phyloP scores from a whole-genome alignment of 30 jellyfish, hydroid and myxozoan species.

The Calvadosia cruxmelitensis region DNA sequence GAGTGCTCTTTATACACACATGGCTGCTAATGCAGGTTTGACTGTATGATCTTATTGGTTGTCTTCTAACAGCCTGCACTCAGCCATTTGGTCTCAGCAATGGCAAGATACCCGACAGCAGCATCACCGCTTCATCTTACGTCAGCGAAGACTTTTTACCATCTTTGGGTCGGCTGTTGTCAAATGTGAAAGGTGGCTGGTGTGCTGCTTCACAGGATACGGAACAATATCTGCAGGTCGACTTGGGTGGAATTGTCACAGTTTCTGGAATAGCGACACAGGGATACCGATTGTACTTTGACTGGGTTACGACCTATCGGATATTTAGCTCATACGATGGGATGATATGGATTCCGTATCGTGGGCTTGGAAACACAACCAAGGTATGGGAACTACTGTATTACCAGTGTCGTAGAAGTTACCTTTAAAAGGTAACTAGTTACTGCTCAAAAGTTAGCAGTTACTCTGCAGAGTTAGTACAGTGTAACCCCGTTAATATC shows the following conservation, averaged over 20 bases:
- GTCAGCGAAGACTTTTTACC: conserved; percentile 59
- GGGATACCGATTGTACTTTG: conserved; percentile 51
- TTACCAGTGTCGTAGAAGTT: too few relatives aligned
- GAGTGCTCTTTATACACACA: too few relatives aligned
- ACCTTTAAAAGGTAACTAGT: too few relatives aligned
- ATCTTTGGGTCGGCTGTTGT: conserved; percentile 40
- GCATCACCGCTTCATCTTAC: conserved; percentile 73
- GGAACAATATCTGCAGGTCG: conserved; percentile 46
- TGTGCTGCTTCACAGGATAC: conserved; percentile 56
- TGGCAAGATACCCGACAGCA: conserved; percentile 48
- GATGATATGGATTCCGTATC: conserved; percentile 32
- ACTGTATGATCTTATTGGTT: background rate
- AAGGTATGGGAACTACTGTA: background rate
- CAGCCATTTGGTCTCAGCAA: conserved; percentile 72
- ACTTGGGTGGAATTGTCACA: conserved; percentile 40
- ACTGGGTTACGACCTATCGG: conserved; percentile 79
- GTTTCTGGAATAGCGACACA: conserved; percentile 82
- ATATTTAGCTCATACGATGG: conserved; percentile 34
- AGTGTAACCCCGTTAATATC: too few relatives aligned
- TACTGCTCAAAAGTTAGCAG: too few relatives aligned
- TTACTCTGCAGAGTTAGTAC: too few relatives aligned
- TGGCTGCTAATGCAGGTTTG: too few relatives aligned
- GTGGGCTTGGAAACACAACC: conserved; percentile 28
- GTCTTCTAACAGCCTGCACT: conserved; percentile 59
- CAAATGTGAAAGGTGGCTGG: conserved; percentile 60